Evolutionary conservation across 2,113 vertebrate species (phyloP), one percentile per base, ranked within the genome.

Genomic region (Rynchops niger): DNA sequence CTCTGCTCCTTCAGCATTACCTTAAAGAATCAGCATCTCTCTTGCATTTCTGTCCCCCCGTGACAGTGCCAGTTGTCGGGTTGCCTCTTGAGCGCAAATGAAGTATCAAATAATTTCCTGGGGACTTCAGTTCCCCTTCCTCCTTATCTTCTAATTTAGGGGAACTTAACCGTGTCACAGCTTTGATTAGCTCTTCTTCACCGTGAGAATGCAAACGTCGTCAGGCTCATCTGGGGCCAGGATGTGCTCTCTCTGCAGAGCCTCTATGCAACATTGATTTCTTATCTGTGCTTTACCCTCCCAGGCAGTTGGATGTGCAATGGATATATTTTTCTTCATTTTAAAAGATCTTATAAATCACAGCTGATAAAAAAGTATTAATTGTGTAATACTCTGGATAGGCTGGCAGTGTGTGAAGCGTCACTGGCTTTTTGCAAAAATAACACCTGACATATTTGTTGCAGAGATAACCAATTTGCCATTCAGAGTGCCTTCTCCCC

Each of bases 101-200:
- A 96, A 96, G 91, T 80, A 91, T 85, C 89, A 90, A 87, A 87
- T 88, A 65, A 95, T 97, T 96, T 96, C 95, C 96, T 91, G 62
- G 95, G 82, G 95, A 97, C 78, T 95, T 93, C 73, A 87, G 89
- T 82, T 96, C 90, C 88, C 87, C 85, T 96, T 97, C 95, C 96
- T 95, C 84, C 90, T 97, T 96, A 96, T 96, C 92, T 96, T 96
- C 93, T 95, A 95, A 96, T 97, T 97, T 96, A 95, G 70, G 71
- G 81, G 90, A 96, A 97, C 90, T 96, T 96, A 96, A 96, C 91
- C 32, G 4, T 96, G 93, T 82, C 87, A 93, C 84, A 90, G 70
- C 78, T 96, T 96, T 96, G 95, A 97, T 96, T 96, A 97, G 84
- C 90, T 95, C 73, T 65, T 95, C 74, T 88, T 81, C 82, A 81